phyloP scores from a whole-genome alignment of 1,140 invertebrate species.

The Macrocentrus cingulum region DNA sequence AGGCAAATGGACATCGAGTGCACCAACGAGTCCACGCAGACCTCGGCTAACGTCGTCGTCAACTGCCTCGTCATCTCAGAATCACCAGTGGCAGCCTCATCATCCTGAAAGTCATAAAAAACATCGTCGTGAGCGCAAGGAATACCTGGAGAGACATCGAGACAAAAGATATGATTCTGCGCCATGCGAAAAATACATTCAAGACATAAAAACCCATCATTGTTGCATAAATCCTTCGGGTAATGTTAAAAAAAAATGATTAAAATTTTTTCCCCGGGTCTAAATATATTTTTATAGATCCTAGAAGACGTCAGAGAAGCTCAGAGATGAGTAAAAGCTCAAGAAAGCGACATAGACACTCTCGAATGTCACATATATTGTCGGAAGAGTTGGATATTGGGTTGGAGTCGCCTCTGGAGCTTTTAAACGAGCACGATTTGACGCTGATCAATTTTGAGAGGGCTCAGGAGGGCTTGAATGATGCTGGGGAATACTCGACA shows the following conservation, averaged over 20 bases:
- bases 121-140: conserved; percentile 25
- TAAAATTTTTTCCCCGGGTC: background rate
- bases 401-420: conserved; percentile 38
- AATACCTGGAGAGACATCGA: conserved; percentile 36
- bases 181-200: conserved; percentile 45
- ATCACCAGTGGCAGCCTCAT: conserved; percentile 36
- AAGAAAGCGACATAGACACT: conserved; percentile 45
- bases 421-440: conserved; percentile 49
- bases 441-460: conserved; percentile 51
- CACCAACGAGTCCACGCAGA: conserved; percentile 46
- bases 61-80: conserved; percentile 50
- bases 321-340: conserved; percentile 45
- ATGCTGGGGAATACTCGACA: conserved; percentile 46
- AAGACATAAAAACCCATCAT: conserved; percentile 32
- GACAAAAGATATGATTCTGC: conserved; percentile 48
- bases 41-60: conserved; percentile 52
- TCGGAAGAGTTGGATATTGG: conserved; percentile 38
- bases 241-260: background rate
- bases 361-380: conserved; percentile 42
- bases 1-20: conserved; percentile 44
- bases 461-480: conserved; percentile 42
- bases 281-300: no score
- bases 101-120: conserved; percentile 34
- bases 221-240: conserved; percentile 38
- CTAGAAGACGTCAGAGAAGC: conserved; percentile 42